Evolutionary conservation across 2,797 vertebrate species (phyloP), one percentile per base, ranked within the genome.

Genomic region (Bradypodion pumilum): DNA sequence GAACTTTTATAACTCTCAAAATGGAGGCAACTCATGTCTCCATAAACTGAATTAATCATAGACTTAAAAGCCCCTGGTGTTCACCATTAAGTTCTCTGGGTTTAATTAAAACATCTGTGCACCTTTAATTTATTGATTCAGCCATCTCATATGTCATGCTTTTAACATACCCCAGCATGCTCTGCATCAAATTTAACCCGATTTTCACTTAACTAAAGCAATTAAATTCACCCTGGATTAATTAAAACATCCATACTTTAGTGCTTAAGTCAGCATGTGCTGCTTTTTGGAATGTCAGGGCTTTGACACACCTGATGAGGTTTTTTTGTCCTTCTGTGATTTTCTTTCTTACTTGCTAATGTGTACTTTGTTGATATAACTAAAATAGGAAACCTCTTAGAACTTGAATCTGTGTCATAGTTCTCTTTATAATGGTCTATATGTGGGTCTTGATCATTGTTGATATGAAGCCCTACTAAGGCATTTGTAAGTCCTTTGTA

Each of bases 101-200:
- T 95, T 97, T 97, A 97, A 97, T 97, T 97, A 97, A 97, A 97
- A 96, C 96, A 97, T 97, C 96, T 97, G 96, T 96, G 96, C 90
- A 85, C 96, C 96, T 97, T 97, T 96, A 97, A 96, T 97, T 96
- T 96, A 96, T 97, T 94, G 95, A 97, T 96, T 96, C 95, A 95
- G 95, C 95, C 94, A 94, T 94, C 94, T 96, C 95, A 96, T 96
- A 96, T 97, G 96, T 97, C 96, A 96, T 96, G 96, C 96, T 96
- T 97, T 96, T 96, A 96, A 97, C 95, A 96, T 94, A 96, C 94
- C 95, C 96, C 96, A 96, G 96, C 95, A 96, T 96, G 95, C 95
- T 94, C 95, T 94, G 96, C 95, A 96, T 96, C 95, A 96, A 96
- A 96, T 96, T 96, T 96, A 96, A 96, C 96, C 95, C 92, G 81